Percentiles rank a stretch among this genome's conserved stretches.
These are phyloP conservation scores for Puntigrus tetrazona DNA, from an alignment of 2,113 vertebrate genomes.

Conservation along the genomic window DNA sequence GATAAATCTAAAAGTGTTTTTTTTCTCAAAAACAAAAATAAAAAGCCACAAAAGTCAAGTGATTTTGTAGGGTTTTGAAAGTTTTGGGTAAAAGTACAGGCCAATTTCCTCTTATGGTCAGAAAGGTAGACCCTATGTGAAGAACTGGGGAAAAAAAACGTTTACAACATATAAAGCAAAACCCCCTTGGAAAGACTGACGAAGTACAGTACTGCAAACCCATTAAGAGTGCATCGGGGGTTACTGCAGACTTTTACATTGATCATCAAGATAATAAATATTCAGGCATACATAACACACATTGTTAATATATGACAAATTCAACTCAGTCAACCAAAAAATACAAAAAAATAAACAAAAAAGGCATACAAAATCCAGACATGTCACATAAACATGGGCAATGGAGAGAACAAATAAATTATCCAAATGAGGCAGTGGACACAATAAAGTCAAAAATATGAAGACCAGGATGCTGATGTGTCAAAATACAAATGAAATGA, in stretches of 20 bases:
- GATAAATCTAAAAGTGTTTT: too few relatives aligned
- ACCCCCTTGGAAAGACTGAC: neutral
- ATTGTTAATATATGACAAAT: neutral
- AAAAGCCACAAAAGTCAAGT: neutral
- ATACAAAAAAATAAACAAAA: neutral
- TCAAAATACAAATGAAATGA: neutral
- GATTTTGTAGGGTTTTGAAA: neutral
- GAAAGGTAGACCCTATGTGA: neutral
- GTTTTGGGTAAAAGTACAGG: neutral
- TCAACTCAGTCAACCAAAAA: neutral
- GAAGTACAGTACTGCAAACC: neutral
- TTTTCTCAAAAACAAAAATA: too few relatives aligned
- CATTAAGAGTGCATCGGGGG: neutral
- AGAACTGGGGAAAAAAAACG: neutral
- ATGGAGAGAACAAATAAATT: neutral
- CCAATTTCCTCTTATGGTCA: neutral
- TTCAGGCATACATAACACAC: neutral
- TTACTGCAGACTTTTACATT: neutral
- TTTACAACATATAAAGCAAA: neutral
- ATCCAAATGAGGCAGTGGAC: conserved; percentile 30
- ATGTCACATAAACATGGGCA: neutral
- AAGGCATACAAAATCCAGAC: neutral
- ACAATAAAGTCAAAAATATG: neutral
- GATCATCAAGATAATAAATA: conserved; percentile 11
- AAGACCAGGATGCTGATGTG: too few relatives aligned